Evolutionary conservation across 2,113 vertebrate species (phyloP), one percentile per base, ranked within the genome.

Genomic region (Petromus typicus): DNA sequence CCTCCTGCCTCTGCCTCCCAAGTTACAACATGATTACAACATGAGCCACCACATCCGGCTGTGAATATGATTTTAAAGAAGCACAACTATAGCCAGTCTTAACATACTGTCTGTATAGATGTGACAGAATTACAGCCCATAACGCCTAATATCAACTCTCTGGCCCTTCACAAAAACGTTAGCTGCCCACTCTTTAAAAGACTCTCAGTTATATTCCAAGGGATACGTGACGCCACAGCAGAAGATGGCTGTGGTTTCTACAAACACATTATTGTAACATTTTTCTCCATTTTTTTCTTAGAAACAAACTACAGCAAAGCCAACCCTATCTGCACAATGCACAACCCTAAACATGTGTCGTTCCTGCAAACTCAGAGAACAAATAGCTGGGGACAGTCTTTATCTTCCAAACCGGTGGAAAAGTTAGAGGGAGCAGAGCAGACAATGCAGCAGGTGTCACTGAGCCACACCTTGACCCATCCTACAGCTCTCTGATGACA

Each of bases 141-240:
- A 85, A 37, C 54, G 25, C 32, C 59, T 64, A 75, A 48, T 48
- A 69, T 7, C 34, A 30, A 54, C 11, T n/a, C 45, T 10, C 18
- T n/a, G 27, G 32, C 51, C 25, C 51, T 69, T 81, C 71, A 45
- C 56, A 63, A 85, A 66, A 73, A 85, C 57, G 9, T 59, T 14
- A 90, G 37, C 73, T 14, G 22, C 67, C 23, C 12, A 1, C n/a
- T 34, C 48, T 90, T 57, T 73, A 57, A 27, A 91, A 93, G 2
- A 78, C n/a, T 76, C 61, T 85, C 59, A 51, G 51, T 63, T 87
- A 80, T 30, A 80, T 48, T 30, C 11, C 85, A 95, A 95, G 23
- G 63, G 91, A 85, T 18, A 86, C 5, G 27, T 56, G 7, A 91
- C 64, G 43, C 25, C 40, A 89, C 13, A 83, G 27, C 17, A 78